A percentile compares a stretch with the other conserved stretches of the same genome.
Conservation (phyloP, 1,140 invertebrate species). For the Temnothorax curvispinosus region DNA sequence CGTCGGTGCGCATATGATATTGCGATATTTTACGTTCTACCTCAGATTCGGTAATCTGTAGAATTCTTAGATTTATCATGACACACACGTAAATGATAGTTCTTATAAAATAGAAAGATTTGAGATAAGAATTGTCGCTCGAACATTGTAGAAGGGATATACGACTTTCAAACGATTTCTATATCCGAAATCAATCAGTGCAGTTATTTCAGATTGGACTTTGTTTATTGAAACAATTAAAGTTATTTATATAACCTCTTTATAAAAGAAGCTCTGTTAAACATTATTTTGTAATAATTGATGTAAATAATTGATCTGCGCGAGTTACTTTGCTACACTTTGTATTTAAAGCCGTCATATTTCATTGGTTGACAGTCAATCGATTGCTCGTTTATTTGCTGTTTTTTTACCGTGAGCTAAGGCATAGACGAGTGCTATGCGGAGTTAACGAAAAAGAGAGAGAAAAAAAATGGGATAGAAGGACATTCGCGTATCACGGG, state of each 20-base stretch:
- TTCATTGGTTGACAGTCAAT: slow-evolving; percentile 43
- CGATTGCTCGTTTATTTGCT: slow-evolving; percentile 40
- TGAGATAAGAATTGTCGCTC: not conserved
- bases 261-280: not conserved
- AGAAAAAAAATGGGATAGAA: slow-evolving; percentile 19
- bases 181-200: not conserved
- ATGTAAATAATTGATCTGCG: not conserved
- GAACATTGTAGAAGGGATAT: not conserved
- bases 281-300: slow-evolving; percentile 1
- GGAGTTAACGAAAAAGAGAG: slow-evolving; percentile 1
- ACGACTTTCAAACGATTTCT: not conserved
- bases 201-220: not conserved
- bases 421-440: not conserved
- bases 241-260: not conserved
- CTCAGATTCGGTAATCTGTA: slow-evolving; percentile 10
- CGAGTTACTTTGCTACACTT: not conserved
- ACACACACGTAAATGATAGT: slow-evolving; percentile 11
- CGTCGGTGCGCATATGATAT: slow-evolving; percentile 12
- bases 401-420: slow-evolving; percentile 16
- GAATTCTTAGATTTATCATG: slow-evolving; percentile 28
- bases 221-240: not conserved
- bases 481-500: slow-evolving; percentile 4
- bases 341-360: slow-evolving; percentile 3
- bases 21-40: slow-evolving; percentile 33
- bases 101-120: not conserved